Percentiles rank a stretch among this genome's conserved stretches.
These are phyloP conservation scores for Tiliqua scincoides DNA, from an alignment of 2,113 vertebrate species.

Conservation along the genomic window DNA sequence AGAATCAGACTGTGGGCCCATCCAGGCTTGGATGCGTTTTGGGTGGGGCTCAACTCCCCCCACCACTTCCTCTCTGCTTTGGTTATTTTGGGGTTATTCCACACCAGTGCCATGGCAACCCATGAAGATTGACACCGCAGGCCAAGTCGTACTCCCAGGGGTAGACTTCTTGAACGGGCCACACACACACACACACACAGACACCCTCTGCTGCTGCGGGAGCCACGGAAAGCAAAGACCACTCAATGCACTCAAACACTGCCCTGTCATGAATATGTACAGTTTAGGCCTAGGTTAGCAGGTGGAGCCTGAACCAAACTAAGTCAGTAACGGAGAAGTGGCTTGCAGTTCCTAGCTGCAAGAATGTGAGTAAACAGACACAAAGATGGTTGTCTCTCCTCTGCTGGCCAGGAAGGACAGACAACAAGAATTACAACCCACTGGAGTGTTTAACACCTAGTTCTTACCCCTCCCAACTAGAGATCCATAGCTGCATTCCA, in stretches of 20 bases:
- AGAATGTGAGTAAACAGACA: too few relatives aligned
- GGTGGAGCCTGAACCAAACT: too few relatives aligned
- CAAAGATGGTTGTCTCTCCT: too few relatives aligned
- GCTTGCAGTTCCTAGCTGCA: too few relatives aligned
- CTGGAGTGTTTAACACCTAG: too few relatives aligned
- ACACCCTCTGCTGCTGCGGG: not conserved
- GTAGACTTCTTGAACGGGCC: not conserved
- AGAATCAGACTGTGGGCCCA: not conserved
- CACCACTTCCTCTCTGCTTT: rapidly evolving
- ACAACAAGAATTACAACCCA: too few relatives aligned
- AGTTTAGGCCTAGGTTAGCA: too few relatives aligned
- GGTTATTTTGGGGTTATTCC: slow-evolving; percentile 44
- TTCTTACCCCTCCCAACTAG: too few relatives aligned
- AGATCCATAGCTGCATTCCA: too few relatives aligned
- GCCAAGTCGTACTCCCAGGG: not conserved
- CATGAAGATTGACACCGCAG: rapidly evolving
- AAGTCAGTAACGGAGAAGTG: too few relatives aligned
- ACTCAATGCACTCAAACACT: not conserved
- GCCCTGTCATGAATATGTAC: too few relatives aligned
- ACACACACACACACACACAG: not conserved
- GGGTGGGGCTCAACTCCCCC: not conserved
- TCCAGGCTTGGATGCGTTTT: slow-evolving; percentile 1
- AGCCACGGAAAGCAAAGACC: not conserved
- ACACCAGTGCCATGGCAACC: not conserved
- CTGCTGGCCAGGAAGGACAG: too few relatives aligned